Base-by-base conservation (phyloP, 1,140 invertebrate genomes). In the Bradynema listronoti region DNA sequence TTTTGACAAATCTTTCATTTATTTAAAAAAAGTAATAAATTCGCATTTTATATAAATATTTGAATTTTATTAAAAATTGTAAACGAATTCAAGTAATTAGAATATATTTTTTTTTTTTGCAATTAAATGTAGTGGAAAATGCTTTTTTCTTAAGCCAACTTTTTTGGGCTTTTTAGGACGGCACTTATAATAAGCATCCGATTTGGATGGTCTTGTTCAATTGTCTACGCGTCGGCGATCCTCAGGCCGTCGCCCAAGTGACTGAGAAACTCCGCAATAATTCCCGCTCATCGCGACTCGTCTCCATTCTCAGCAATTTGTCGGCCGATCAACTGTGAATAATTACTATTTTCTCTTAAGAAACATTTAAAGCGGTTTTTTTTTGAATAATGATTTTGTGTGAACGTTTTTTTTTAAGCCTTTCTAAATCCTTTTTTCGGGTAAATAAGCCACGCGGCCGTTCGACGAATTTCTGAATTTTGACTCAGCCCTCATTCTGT, bases 121-220 rank as follows among this genome's bases (percentile, higher is more conserved):
- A 60, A 25, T n/a, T n/a, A 1, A 11, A 27, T 6, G n/a, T 56
- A 6, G 6, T 52, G 24, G 25, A n/a, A 56, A 1, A 1, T 60
- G 46, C 2, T 24, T 54, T 4, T 19, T 25, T 1, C 7, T 58
- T 52, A 54, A 59, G 16, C 2, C 14, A n/a, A n/a, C n/a, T n/a
- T n/a, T n/a, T n/a, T n/a, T n/a, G n/a, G n/a, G n/a, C n/a, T 14
- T 55, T 51, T 55, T 29, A 66, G 65, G 65, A 66, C 39, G 62
- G 68, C 22, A 14, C 25, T 6, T 52, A 65, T 41, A 68, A 53
- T 14, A 60, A 46, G 1, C 70, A 69, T 46, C 69, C 67, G 2
- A 52, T 53, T 24, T 69, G 67, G 67, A 36, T 36, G 5, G 55
- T 73, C 3, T 22, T 69, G 1, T 69, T 72, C 42, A 54, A 63